Conservation (phyloP, 2,888 invertebrate species). For the Trichogramma dendrolimi region DNA sequence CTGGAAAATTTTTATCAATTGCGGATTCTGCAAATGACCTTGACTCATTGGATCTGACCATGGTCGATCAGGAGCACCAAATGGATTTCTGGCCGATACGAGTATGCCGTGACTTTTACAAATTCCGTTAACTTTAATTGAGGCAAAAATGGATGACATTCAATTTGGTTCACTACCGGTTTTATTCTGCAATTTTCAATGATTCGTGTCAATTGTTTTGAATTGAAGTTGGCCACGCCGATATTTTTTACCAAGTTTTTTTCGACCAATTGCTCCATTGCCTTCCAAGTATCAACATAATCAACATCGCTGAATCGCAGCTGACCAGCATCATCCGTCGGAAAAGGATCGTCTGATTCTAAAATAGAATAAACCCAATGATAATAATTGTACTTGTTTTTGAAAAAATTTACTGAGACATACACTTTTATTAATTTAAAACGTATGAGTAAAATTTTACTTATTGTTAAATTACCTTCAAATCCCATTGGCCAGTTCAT, state of each 20-base stretch:
- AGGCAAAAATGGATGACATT: constrained; percentile 55
- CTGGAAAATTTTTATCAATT: constrained; percentile 55
- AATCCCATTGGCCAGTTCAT: constrained; percentile 80
- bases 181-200: constrained; percentile 59
- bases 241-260: constrained; percentile 67
- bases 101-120: constrained; percentile 62
- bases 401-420: no score
- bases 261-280: constrained; percentile 67
- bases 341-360: constrained; percentile 63
- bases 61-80: constrained; percentile 70
- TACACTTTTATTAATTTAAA: no score
- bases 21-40: constrained; percentile 58
- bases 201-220: constrained; percentile 65
- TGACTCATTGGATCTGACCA: constrained; percentile 66
- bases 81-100: constrained; percentile 73
- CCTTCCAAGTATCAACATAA: constrained; percentile 71
- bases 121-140: constrained; percentile 65
- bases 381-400: no score
- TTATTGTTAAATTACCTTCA: background rate
- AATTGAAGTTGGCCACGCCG: constrained; percentile 81
- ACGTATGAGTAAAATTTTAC: no score
- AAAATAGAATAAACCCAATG: constrained; percentile 82
- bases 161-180: constrained; percentile 62
- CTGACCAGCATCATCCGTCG: constrained; percentile 61
- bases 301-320: constrained; percentile 64